Conservation (phyloP, 2,113 vertebrate species). For the Cinclus cinclus region DNA sequence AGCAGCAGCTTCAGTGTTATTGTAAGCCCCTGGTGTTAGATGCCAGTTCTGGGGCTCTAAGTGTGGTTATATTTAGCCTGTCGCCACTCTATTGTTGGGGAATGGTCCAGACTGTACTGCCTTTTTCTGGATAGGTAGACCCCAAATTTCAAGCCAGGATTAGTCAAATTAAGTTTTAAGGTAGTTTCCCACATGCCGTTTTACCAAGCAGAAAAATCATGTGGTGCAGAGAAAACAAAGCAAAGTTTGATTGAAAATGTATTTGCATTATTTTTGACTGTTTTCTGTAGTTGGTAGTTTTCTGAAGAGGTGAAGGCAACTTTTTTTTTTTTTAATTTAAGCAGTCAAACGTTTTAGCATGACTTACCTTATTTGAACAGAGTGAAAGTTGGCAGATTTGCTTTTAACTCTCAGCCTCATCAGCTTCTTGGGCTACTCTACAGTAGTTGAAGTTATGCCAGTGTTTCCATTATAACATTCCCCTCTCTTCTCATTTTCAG, state of each 20-base stretch:
- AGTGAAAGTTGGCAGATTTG: neutral
- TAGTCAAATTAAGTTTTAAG: neutral
- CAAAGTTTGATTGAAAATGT: neutral
- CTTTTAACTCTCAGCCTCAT: neutral
- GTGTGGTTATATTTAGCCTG: slow-evolving; percentile 16
- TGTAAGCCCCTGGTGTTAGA: slow-evolving; percentile 12
- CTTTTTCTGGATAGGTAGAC: slow-evolving; percentile 28
- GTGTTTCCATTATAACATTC: slow-evolving; percentile 48
- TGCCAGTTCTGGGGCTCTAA: neutral
- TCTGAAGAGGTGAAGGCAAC: neutral
- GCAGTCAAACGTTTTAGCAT: neutral
- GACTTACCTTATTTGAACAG: neutral
- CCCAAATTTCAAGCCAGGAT: neutral
- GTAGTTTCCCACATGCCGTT: neutral
- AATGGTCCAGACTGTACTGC: neutral
- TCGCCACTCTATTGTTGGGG: slow-evolving; percentile 6
- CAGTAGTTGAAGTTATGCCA: slow-evolving; percentile 33
- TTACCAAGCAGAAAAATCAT: neutral
- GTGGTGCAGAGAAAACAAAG: neutral
- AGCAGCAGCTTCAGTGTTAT: slow-evolving; percentile 5
- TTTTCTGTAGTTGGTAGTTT: neutral
- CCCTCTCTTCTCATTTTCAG: slow-evolving; percentile 16
- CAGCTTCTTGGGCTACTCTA: slow-evolving; percentile 10
- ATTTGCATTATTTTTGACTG: neutral
- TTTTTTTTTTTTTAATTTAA: neutral